Conservation (phyloP, 2,888 invertebrate genomes). For the Tetheella fluctuosa region DNA sequence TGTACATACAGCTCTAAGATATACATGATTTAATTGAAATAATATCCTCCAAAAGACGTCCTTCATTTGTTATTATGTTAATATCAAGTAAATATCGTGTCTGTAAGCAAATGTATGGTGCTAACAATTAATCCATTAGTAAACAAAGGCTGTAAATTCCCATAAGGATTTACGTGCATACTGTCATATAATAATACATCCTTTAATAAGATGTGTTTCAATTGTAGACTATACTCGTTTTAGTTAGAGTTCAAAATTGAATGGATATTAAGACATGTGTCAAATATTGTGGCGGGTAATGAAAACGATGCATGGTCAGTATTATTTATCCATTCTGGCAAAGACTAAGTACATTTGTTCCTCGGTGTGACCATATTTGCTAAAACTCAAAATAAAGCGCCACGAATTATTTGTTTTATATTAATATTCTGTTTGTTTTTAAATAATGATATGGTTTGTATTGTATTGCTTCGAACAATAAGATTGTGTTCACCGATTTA, state of each 20-base stretch:
- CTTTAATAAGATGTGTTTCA: background rate
- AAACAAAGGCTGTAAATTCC: slow-evolving; percentile 28
- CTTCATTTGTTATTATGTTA: background rate
- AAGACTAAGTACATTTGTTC: slow-evolving; percentile 8
- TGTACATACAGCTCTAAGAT: too few relatives aligned
- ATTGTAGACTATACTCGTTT: slow-evolving; percentile 17
- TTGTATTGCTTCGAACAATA: background rate
- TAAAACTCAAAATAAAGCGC: background rate
- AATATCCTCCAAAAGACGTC: too few relatives aligned
- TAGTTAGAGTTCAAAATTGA: background rate
- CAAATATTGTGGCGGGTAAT: slow-evolving; percentile 1
- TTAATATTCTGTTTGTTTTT: background rate
- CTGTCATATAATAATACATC: slow-evolving; percentile 1
- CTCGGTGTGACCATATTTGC: slow-evolving; percentile 4
- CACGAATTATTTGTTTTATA: background rate
- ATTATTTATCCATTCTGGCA: slow-evolving; percentile 3
- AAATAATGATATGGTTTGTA: background rate
- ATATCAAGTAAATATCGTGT: background rate
- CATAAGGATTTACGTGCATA: slow-evolving; percentile 21
- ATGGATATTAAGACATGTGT: background rate
- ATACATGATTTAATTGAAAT: too few relatives aligned
- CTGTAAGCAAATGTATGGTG: background rate
- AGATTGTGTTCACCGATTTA: background rate
- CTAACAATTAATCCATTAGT: slow-evolving; percentile 21
- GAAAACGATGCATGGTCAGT: background rate